Conservation (phyloP, 1,140 invertebrate genomes). For the Tetraneura akinire region DNA sequence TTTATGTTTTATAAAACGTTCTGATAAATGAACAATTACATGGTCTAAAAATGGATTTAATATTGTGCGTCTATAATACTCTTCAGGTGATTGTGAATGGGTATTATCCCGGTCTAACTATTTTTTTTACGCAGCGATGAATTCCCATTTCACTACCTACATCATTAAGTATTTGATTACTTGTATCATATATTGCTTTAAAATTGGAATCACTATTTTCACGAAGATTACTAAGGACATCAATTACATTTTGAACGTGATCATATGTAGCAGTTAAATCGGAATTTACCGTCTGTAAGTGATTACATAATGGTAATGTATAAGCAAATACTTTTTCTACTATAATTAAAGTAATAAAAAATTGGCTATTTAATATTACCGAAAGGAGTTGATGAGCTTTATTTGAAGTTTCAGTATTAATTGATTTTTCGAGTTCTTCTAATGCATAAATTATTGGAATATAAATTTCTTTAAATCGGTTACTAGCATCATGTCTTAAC, state of each 20-base stretch:
- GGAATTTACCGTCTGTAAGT: neutral
- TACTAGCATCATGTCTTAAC: slow-evolving; percentile 5
- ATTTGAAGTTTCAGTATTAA: slow-evolving; percentile 10
- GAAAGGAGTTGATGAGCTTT: slow-evolving; percentile 11
- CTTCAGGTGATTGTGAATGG: neutral
- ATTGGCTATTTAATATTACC: neutral
- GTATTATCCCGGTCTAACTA: neutral
- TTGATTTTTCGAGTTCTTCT: neutral
- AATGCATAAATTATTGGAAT: neutral
- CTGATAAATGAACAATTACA: neutral
- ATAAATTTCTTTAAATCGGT: neutral
- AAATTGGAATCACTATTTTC: slow-evolving; percentile 1
- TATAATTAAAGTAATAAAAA: neutral
- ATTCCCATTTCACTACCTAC: neutral
- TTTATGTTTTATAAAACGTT: neutral
- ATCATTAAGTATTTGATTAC: neutral
- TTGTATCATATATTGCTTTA: neutral
- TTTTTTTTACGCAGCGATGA: neutral
- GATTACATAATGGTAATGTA: neutral
- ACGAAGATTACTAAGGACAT: neutral
- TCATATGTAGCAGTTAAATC: neutral
- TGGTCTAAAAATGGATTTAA: neutral
- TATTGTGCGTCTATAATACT: neutral
- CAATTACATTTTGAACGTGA: neutral
- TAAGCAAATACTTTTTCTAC: neutral